Base-by-base conservation (phyloP, 2,888 invertebrate genomes). In the Archaeoteleia sp. region DNA sequence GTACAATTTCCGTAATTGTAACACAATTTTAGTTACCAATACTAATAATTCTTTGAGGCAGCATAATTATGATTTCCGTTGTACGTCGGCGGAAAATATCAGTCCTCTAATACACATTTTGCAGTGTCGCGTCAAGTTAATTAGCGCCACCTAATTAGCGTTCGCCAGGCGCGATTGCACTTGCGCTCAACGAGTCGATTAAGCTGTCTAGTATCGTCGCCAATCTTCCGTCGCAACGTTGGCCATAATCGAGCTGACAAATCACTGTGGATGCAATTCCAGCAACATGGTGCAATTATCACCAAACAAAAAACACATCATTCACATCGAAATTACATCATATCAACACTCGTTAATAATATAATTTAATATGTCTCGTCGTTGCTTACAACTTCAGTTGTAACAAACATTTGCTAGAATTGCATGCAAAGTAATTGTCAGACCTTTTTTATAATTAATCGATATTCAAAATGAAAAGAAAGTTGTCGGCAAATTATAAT, bases 101-200 rank as follows among this genome's bases (percentile, higher is more conserved):
- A 15, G 23, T 25, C 12, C 17, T 32, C 23, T 10, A 45, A 30
- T 12, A 5, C 23, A 32, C 30, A 1, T 14, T 48, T 48, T 13
- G 30, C 9, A 32, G 49, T 60, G 46, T 49, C 39, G 43, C 46
- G 30, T 35, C 40, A 45, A 42, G 51, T 57, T 62, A 57, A 67
- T 62, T 57, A 62, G 48, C 51, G 12, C 23, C 40, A 57, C 53
- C 46, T 67, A 67, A 67, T 67, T 67, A 67, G 46, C 57, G 62
- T 60, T 14, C 27, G 37, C 12, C 37, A 17, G 27, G 20, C 40
- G 35, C 46, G 40, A 37, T 66, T 25, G 60, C 43, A 42, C 54
- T 60, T 12, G 43, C 20, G 35, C 27, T 43, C 45, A n/a, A 30
- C 42, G 14, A 42, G 20, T 46, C 55, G 57, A 62, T 61, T 67